Conservation (phyloP, 2,888 invertebrate genomes). For the Drosophila basisetae region DNA sequence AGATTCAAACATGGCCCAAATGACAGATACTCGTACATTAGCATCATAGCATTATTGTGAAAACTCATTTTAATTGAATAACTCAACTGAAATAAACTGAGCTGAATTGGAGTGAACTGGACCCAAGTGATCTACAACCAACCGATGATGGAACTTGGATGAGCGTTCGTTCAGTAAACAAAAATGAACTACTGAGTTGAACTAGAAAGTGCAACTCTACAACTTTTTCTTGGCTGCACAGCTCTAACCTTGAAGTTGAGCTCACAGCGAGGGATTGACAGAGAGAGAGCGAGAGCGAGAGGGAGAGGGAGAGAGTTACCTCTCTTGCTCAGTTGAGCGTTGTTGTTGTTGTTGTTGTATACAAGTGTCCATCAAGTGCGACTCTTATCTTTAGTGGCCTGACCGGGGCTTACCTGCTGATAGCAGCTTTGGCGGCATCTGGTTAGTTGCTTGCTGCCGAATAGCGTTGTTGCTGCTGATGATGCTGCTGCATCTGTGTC, state of each 20-base stretch:
- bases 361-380: constrained; percentile 73
- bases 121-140: background rate
- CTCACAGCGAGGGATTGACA: constrained; percentile 10
- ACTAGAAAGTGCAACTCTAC: constrained; percentile 4
- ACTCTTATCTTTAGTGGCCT: constrained; percentile 49
- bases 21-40: background rate
- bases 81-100: background rate
- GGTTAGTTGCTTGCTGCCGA: constrained; percentile 83
- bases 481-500: constrained; percentile 38
- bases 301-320: background rate
- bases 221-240: background rate
- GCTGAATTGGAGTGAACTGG: background rate
- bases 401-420: constrained; percentile 82
- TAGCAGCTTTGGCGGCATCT: constrained; percentile 85
- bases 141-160: background rate
- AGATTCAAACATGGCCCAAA: background rate
- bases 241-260: constrained; percentile 35
- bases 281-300: background rate
- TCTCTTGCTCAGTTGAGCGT: constrained; percentile 7
- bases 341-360: constrained; percentile 48
- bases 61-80: background rate
- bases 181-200: constrained; percentile 1
- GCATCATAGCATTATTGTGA: background rate
- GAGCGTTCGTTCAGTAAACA: constrained; percentile 3
- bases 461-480: constrained; percentile 41